These are phyloP conservation scores for Brachyopa scutellaris DNA, from an alignment of 2,888 invertebrate genomes.

Conservation along the genomic window DNA sequence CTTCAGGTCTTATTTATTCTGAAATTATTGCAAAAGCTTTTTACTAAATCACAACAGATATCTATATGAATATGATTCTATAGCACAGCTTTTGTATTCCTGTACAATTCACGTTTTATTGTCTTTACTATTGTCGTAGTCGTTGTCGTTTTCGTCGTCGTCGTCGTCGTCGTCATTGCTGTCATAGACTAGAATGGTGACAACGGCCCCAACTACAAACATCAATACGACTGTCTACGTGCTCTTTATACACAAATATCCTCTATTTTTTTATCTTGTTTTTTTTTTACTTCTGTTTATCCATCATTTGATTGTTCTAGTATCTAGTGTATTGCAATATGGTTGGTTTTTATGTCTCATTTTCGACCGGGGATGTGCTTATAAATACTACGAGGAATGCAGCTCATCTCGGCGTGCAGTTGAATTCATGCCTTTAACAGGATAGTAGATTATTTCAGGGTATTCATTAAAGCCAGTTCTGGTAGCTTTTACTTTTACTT, in stretches of 20 bases:
- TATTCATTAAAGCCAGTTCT: constrained; percentile 16
- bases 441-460: constrained; percentile 54
- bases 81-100: constrained; percentile 1
- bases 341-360: constrained; percentile 56
- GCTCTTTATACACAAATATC: constrained; percentile 19
- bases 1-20: background rate
- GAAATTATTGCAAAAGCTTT: constrained; percentile 11
- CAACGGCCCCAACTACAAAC: constrained; percentile 16
- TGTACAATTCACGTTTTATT: constrained; percentile 32
- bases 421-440: constrained; percentile 42
- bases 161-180: background rate
- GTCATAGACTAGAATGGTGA: constrained; percentile 34
- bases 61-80: background rate
- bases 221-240: constrained; percentile 33
- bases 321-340: constrained; percentile 48
- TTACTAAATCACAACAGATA: constrained; percentile 4
- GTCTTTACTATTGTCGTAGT: background rate
- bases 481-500: constrained; percentile 31
- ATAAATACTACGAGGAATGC: too few relatives aligned
- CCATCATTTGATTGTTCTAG: constrained; percentile 58
- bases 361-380: constrained; percentile 19
- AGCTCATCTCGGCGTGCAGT: constrained; percentile 43
- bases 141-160: too few relatives aligned
- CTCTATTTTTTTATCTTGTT: background rate
- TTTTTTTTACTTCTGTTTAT: background rate